Conservation (phyloP, 2,113 vertebrate genomes). For the Ancistrus triradiatus region DNA sequence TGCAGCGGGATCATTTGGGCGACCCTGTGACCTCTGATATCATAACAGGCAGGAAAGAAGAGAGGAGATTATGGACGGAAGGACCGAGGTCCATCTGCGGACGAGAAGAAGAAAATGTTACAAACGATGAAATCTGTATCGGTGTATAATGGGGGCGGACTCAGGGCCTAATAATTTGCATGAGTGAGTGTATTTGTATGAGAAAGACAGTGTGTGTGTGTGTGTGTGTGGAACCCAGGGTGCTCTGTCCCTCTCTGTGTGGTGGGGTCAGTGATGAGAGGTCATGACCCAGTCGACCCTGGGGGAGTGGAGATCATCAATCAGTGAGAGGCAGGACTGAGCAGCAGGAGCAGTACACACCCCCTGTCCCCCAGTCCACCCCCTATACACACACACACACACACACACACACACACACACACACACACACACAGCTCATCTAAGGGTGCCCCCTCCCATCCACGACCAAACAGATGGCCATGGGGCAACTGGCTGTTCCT, state of each 20-base stretch:
- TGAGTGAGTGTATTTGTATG: constrained; percentile 18
- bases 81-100: too few relatives aligned
- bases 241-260: constrained; percentile 32
- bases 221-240: constrained; percentile 25
- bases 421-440: constrained; percentile 21
- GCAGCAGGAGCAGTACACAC: constrained; percentile 46
- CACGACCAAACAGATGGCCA: constrained; percentile 28
- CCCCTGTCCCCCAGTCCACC: constrained; percentile 32
- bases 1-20: constrained; percentile 1
- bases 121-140: not conserved
- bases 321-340: constrained; percentile 50
- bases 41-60: constrained; percentile 11
- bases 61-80: not conserved
- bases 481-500: constrained; percentile 19
- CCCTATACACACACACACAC: constrained; percentile 45
- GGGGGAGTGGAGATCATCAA: constrained; percentile 55
- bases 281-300: constrained; percentile 50
- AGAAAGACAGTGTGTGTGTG: constrained; percentile 19
- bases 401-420: not conserved
- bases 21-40: constrained; percentile 13
- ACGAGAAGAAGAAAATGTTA: too few relatives aligned
- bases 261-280: constrained; percentile 47
- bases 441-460: constrained; percentile 28
- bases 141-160: not conserved
- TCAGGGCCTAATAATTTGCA: constrained; percentile 34